These are phyloP conservation scores for Lasioglossum morio DNA, from an alignment of 2,888 invertebrate genomes.

Conservation along the genomic window DNA sequence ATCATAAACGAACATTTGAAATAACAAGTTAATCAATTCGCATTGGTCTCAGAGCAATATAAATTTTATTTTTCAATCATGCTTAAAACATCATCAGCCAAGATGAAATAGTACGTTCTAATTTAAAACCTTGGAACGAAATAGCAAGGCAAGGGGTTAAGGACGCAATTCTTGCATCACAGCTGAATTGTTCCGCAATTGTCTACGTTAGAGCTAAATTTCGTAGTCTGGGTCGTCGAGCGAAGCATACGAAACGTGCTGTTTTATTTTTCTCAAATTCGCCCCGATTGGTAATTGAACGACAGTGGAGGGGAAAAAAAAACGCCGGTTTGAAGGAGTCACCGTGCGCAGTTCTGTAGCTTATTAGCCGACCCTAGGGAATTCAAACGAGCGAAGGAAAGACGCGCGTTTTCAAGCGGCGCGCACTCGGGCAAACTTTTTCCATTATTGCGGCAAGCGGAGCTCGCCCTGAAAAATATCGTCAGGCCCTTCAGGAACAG, in stretches of 20 bases:
- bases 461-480: constrained; percentile 31
- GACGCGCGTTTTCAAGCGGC: constrained; percentile 9
- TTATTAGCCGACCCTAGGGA: constrained; percentile 13
- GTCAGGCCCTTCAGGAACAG: constrained; percentile 17
- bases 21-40: too few relatives aligned
- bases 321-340: neutral
- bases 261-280: neutral
- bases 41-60: too few relatives aligned
- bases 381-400: constrained; percentile 20
- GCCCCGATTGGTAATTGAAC: neutral
- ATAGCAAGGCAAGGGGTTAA: neutral
- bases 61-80: too few relatives aligned
- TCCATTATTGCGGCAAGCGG: constrained; percentile 25
- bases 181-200: neutral
- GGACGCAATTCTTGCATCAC: neutral
- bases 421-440: constrained; percentile 24
- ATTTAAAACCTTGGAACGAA: neutral
- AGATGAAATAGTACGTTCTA: neutral
- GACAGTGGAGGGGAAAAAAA: neutral
- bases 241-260: neutral
- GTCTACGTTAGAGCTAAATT: neutral
- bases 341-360: neutral
- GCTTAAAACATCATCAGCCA: neutral
- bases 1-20: too few relatives aligned
- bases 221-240: neutral